Percentiles rank a stretch among this genome's conserved stretches.
These are phyloP conservation scores for Drosophila kikkawai DNA, from an alignment of 1,140 invertebrate species.

Conservation along the genomic window DNA sequence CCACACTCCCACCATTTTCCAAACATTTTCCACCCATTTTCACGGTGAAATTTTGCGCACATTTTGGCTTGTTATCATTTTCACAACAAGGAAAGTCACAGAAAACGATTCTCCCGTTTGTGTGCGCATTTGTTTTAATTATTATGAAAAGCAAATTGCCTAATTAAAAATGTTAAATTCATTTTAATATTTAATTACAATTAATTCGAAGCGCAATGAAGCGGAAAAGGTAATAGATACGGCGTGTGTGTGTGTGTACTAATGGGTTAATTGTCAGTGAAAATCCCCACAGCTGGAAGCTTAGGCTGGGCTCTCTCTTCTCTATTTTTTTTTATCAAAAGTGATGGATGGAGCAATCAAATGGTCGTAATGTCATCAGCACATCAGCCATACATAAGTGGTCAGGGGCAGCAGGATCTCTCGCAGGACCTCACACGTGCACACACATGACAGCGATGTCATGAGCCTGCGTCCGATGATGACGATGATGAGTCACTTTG, in stretches of 20 bases:
- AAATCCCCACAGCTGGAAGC: constrained; percentile 5
- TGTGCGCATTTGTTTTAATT: constrained; percentile 74
- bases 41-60: constrained; percentile 40
- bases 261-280: constrained; percentile 58
- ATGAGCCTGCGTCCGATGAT: constrained; percentile 26
- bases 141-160: constrained; percentile 77
- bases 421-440: constrained; percentile 24
- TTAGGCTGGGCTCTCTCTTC: constrained; percentile 1
- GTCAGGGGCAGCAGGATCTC: constrained; percentile 22
- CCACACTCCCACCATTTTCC: neutral
- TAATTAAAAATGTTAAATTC: constrained; percentile 80
- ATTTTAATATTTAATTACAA: constrained; percentile 82
- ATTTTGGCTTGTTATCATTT: constrained; percentile 60
- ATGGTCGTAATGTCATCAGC: constrained; percentile 80
- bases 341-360: constrained; percentile 67
- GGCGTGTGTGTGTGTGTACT: constrained; percentile 8
- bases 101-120: constrained; percentile 19
- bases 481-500: constrained; percentile 80
- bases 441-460: constrained; percentile 17
- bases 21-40: constrained; percentile 5
- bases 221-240: constrained; percentile 11
- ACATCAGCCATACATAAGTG: constrained; percentile 61
- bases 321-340: neutral
- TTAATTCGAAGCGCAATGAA: constrained; percentile 56
- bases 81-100: neutral